Conservation (phyloP, 1,140 invertebrate genomes). For the Mamestra configurata region DNA sequence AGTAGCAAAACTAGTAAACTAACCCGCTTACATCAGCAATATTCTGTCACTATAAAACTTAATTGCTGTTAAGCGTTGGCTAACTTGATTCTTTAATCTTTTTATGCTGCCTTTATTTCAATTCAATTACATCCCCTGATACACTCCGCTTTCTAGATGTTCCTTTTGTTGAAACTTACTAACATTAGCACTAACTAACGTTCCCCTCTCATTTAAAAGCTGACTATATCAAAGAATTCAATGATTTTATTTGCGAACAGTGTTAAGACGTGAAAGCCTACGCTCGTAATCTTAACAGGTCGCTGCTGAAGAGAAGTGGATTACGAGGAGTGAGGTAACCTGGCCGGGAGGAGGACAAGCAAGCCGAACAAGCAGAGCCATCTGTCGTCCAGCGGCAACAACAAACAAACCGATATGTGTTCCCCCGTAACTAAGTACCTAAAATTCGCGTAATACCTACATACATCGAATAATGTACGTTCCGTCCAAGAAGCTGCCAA, state of each 20-base stretch:
- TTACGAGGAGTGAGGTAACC: conserved; percentile 86
- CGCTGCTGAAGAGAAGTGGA: conserved; percentile 84
- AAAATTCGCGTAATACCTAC: conserved; percentile 73
- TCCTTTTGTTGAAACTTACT: neutral
- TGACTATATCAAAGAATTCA: neutral
- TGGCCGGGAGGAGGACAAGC: conserved; percentile 64
- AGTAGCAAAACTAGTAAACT: conserved; percentile 5
- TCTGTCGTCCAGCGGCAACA: conserved; percentile 49
- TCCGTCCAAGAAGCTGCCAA: conserved; percentile 86
- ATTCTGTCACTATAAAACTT: neutral
- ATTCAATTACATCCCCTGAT: neutral
- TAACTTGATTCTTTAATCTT: neutral
- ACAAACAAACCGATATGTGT: conserved; percentile 77
- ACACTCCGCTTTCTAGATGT: neutral
- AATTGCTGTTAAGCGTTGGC: neutral
- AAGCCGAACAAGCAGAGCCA: conserved; percentile 51
- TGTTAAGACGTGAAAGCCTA: conserved; percentile 84
- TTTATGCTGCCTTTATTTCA: neutral
- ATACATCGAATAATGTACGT: conserved; percentile 84
- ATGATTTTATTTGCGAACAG: conserved; percentile 17
- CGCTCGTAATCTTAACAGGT: conserved; percentile 82
- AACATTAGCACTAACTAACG: conserved; percentile 37
- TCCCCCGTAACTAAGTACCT: conserved; percentile 73
- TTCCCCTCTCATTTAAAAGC: neutral
- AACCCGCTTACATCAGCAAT: neutral